phyloP scores from a whole-genome alignment of 2,888 invertebrate species.

The Athalia cordata region DNA sequence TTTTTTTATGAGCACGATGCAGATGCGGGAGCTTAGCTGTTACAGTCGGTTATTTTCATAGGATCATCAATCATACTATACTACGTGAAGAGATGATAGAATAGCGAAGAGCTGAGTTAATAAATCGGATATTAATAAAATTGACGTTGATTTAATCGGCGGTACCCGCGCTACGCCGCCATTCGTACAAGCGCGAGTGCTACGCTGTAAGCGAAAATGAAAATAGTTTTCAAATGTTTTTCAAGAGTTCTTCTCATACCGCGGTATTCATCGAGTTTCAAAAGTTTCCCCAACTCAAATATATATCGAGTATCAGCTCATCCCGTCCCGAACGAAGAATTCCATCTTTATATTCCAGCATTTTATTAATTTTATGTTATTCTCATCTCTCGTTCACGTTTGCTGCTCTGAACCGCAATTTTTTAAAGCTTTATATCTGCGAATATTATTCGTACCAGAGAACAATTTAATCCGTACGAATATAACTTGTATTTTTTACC shows the following conservation, averaged over 20 bases:
- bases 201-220: conserved; percentile 17
- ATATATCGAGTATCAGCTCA: conserved; percentile 8
- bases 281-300: conserved; percentile 36
- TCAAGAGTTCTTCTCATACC: not conserved
- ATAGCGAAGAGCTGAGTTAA: not conserved
- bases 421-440: not conserved
- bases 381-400: not conserved
- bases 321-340: conserved; percentile 4
- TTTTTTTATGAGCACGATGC: not conserved
- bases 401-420: not conserved
- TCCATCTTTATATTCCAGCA: not conserved
- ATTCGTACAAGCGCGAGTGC: not conserved
- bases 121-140: conserved; percentile 6
- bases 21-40: not conserved
- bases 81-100: conserved; percentile 3
- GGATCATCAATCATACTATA: conserved; percentile 10
- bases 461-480: not conserved
- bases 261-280: not conserved
- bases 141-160: conserved; percentile 9
- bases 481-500: not conserved
- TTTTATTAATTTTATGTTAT: conserved; percentile 40
- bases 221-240: conserved; percentile 21
- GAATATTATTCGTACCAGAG: not conserved
- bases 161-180: not conserved
- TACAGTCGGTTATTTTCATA: not conserved